A percentile compares a stretch with the other conserved stretches of the same genome.
phyloP scores from a whole-genome alignment of 2,113 vertebrate genomes.

The Mastomys coucha region DNA sequence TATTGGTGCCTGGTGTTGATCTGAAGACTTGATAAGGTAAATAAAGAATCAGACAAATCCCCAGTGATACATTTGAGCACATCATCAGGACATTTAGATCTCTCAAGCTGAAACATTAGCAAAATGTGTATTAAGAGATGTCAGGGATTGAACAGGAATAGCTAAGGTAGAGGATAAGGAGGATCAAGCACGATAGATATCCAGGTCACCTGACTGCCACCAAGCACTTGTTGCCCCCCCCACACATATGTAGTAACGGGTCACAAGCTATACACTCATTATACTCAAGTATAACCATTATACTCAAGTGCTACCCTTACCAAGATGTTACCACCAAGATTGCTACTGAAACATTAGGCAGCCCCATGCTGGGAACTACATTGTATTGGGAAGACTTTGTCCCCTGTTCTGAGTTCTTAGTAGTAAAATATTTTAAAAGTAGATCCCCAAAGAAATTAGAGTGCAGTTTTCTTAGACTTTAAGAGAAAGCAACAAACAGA shows the following conservation, averaged over 20 bases:
- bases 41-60: background rate
- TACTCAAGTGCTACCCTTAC: background rate
- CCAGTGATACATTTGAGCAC: background rate
- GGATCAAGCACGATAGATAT: fast-evolving
- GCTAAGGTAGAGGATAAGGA: background rate
- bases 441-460: background rate
- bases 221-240: too few relatives aligned
- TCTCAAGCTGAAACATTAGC: background rate
- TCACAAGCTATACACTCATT: too few relatives aligned
- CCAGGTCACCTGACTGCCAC: background rate
- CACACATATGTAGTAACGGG: background rate
- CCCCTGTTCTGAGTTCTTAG: background rate
- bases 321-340: background rate
- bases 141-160: too few relatives aligned
- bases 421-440: background rate
- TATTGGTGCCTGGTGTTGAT: background rate
- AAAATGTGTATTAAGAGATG: background rate
- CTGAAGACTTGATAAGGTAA: background rate
- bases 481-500: background rate
- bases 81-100: background rate
- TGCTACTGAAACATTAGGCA: background rate
- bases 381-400: background rate
- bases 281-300: background rate
- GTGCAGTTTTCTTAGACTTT: background rate
- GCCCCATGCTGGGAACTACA: background rate